Conservation (phyloP, 2,888 invertebrate genomes). For the Cantharis rufa region DNA sequence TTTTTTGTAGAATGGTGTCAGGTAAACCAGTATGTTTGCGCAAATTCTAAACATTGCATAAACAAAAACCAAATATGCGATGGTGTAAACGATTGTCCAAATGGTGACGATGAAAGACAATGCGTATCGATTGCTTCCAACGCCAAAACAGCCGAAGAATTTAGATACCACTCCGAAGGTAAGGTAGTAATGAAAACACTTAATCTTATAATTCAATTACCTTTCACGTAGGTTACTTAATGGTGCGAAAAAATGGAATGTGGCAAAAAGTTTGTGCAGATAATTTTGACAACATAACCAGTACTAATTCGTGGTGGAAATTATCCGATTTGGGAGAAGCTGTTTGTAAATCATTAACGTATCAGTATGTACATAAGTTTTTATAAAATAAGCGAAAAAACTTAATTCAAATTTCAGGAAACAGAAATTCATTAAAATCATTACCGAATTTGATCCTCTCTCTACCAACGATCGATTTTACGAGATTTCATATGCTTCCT, state of each 20-base stretch:
- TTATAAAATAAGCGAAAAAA: background rate
- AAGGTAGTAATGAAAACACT: conserved; percentile 55
- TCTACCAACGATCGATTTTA: conserved; percentile 56
- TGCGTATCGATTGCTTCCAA: conserved; percentile 70
- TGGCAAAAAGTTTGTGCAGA: conserved; percentile 81
- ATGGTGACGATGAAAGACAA: conserved; percentile 76
- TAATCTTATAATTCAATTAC: background rate
- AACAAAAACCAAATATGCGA: conserved; percentile 70
- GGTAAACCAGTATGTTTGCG: conserved; percentile 73
- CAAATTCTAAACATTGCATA: conserved; percentile 72
- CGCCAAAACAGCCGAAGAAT: conserved; percentile 61
- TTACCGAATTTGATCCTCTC: conserved; percentile 13
- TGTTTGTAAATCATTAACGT: conserved; percentile 77
- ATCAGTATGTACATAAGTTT: conserved; percentile 61
- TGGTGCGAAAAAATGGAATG: conserved; percentile 73
- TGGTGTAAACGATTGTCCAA: conserved; percentile 71
- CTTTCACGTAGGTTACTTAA: conserved; percentile 63
- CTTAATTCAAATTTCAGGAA: conserved; percentile 34
- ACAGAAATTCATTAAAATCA: conserved; percentile 36
- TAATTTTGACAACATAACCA: conserved; percentile 64
- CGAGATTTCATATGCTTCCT: conserved; percentile 63
- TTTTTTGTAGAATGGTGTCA: conserved; percentile 70
- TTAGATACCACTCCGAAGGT: conserved; percentile 68
- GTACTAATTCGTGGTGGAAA: conserved; percentile 65
- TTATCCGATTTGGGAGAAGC: conserved; percentile 74